These are phyloP conservation scores for Gila robusta DNA, from an alignment of 2,797 vertebrate species.

Conservation along the genomic window DNA sequence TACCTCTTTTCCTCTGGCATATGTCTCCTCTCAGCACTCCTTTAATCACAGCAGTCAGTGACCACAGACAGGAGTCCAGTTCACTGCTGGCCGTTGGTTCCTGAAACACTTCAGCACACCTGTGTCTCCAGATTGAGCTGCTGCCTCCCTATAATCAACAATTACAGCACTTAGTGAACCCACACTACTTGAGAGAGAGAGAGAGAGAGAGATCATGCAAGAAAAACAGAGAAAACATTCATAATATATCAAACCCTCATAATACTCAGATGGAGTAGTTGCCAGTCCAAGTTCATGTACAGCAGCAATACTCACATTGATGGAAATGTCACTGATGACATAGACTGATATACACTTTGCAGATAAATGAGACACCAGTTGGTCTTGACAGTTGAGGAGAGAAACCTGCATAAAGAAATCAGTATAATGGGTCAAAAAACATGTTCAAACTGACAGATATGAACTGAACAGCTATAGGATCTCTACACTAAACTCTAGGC, in stretches of 20 bases:
- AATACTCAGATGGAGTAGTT: background rate
- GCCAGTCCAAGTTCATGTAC: background rate
- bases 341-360: constrained; percentile 80
- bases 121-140: constrained; percentile 78
- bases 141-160: constrained; percentile 71
- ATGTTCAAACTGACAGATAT: background rate
- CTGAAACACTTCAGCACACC: constrained; percentile 76
- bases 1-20: constrained; percentile 70
- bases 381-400: constrained; percentile 75
- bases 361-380: constrained; percentile 84
- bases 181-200: background rate
- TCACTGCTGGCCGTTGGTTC: constrained; percentile 55
- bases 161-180: constrained; percentile 8
- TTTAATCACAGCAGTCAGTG: constrained; percentile 78
- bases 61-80: constrained; percentile 79
- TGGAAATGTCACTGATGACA: constrained; percentile 77
- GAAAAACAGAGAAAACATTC: background rate
- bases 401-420: constrained; percentile 75
- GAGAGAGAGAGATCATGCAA: background rate
- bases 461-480: background rate
- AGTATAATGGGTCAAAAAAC: background rate
- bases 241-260: background rate
- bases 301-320: constrained; percentile 71
- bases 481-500: background rate
- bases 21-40: constrained; percentile 74